Base-by-base conservation (phyloP, 2,797 vertebrate genomes). In the Eutrigla gurnardus region DNA sequence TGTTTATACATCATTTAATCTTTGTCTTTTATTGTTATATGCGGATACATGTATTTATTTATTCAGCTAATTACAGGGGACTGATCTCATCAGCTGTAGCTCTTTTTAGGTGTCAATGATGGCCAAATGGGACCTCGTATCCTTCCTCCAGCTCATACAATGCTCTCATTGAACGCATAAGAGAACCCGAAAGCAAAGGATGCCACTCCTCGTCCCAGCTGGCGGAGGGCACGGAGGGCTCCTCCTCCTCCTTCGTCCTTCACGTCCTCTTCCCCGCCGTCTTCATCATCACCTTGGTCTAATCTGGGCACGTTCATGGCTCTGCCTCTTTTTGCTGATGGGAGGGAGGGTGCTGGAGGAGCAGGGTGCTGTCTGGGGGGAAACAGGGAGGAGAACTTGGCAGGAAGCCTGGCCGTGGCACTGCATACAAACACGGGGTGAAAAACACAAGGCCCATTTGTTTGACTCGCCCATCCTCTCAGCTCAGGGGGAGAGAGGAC, bases 61-160 rank as follows among this genome's bases (percentile, higher is more conserved):
- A 18, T 53, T 81, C 71, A n/a, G 82, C 70, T 91, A 89, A 91
- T 92, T 88, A 90, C 88, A 88, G 87, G 76, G 67, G 81, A 11
- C 85, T 84, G 87, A 88, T 89, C 88, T 67, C 71, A 90, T 96
- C 95, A 96, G 94, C 96, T 95, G 94, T 95, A 93, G 88, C 82
- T 86, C 95, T 95, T 92, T 96, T 94, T 94, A 94, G 94, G 95
- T 96, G 94, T 94, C 94, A 96, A 95, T 94, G 93, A 94, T 91
- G 91, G 94, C 93, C 95, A 94, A 95, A 95, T 91, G 93, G 93
- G 84, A 86, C 84, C 81, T 83, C 70, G 49, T 81, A 78, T 95
- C 95, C 95, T 93, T 94, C 93, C 93, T 93, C 73, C 89, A 75
- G 93, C 94, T 93, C 91, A 78, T 84, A 95, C 54, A 55, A 42